Base-by-base conservation (phyloP, 2,888 invertebrate species). In the Mimas tiliae region DNA sequence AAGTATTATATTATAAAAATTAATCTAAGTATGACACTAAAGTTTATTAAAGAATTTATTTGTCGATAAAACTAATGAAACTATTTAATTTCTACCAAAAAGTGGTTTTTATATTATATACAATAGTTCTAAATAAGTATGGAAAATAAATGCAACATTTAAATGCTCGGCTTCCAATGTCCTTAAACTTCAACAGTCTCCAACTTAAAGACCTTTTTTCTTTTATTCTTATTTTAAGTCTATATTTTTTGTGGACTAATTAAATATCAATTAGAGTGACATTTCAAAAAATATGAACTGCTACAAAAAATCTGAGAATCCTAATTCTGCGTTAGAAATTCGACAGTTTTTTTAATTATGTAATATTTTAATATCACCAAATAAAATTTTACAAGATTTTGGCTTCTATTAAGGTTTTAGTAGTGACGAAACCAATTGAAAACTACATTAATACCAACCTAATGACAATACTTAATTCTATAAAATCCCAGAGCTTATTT, bases 1-100 rank as follows among this genome's bases (percentile, higher is more conserved):
- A 74, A 71, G 19, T 48, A 48, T 16, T 51, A 64, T 72, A 74
- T 82, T 84, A 85, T 78, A 76, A 83, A 83, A 82, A 76, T 73
- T 81, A 81, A 70, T 70, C 65, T 77, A 74, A 68, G 21, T 47
- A 63, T 64, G 38, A 42, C 12, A 38, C 45, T 51, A 51, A 50
- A 34, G 14, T n/a, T 11, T 51, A 19, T 64, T 38, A 64, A 64
- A 19, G 34, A 19, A 42, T 63, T 64, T 51, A 38, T 38, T 51
- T 51, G 19, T 38, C 21, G 34, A 64, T 34, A 64, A 38, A 51
- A 64, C 51, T 38, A 50, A 51, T 21, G 34, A 38, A 19, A 62
- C 9, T 3, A 14, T 12, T n/a, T 19, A 50, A 48, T 27, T 14
- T 63, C 33, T 48, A 63, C 47, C 11, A 34, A 63, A 27, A 48